A percentile compares a stretch with the other conserved stretches of the same genome.
phyloP scores from a whole-genome alignment of 2,888 invertebrate genomes.

The Capitulum mitella region DNA sequence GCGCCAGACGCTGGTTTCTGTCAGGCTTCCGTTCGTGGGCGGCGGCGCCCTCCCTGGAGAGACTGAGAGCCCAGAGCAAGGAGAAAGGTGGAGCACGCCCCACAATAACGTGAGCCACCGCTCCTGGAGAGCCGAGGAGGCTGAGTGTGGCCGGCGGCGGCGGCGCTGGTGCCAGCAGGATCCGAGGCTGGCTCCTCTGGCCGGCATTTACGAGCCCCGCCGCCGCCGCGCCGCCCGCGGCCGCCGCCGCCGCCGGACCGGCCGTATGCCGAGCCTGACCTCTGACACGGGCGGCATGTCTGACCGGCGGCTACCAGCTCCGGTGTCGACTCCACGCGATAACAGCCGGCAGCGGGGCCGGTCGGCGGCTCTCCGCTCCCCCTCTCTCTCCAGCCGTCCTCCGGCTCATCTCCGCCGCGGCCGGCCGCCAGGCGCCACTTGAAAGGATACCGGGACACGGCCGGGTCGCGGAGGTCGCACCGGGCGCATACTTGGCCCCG shows the following conservation, averaged over 20 bases:
- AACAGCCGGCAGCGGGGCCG: constrained; percentile 66
- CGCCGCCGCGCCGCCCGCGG: background rate
- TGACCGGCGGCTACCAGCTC: constrained; percentile 70
- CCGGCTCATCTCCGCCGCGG: constrained; percentile 86
- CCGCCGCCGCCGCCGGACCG: background rate
- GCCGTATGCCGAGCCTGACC: constrained; percentile 37
- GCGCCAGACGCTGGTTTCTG: background rate
- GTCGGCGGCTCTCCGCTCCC: constrained; percentile 58
- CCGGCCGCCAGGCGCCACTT: background rate
- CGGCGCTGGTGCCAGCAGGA: no score
- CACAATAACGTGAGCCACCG: no score
- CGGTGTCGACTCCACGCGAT: constrained; percentile 64
- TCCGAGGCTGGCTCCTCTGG: background rate
- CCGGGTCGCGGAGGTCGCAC: background rate
- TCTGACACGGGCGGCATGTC: constrained; percentile 69
- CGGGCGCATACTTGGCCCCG: background rate
- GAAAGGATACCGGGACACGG: background rate
- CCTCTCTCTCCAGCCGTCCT: constrained; percentile 56
- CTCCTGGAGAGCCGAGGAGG: no score
- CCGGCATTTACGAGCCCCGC: constrained; percentile 7
- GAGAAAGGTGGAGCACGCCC: no score
- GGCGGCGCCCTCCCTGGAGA: no score
- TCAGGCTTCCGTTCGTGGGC: no score
- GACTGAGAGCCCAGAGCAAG: no score
- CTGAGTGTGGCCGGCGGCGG: no score